Evolutionary conservation across 2,888 invertebrate species (phyloP), one percentile per base, ranked within the genome.

Genomic region (Tryphoninae sp.): DNA sequence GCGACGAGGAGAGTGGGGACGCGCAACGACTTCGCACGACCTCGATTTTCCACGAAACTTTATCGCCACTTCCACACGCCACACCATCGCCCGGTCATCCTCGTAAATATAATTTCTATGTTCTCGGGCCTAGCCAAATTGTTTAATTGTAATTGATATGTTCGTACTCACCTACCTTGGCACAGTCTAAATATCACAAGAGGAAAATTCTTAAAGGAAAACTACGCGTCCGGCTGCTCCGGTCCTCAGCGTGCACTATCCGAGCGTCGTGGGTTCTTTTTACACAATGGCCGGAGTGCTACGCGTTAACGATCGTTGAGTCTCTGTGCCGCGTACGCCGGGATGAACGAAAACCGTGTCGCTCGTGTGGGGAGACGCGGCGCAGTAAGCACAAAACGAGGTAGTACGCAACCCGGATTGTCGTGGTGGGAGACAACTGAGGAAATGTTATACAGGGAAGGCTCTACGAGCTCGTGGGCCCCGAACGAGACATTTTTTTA

Each of bases 181-280:
- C 91, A 91, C 91, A 91, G 89, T 89, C 89, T 91, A 89, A 89
- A 89, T 92, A 92, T 92, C 91, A 92, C 91, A 91, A 87, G 88
- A 90, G 89, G 90, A 89, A 89, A 89, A 88, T 89, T 87, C 88
- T 89, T 86, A 82, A 80, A 83, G 87, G 88, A 90, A 89, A 91
- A 91, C 91, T 90, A 90, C 89, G 88, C 88, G 89, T 89, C 88
- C 86, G 84, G 85, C 84, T 86, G 83, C 83, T 86, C 87, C 85
- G 85, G 83, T 85, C 86, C 89, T 90, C 89, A 87, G 89, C 89
- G 88, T 88, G 85, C 89, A 90, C 91, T 89, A 89, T 86, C 90
- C 89, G 87, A 88, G 86, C 89, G 86, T 87, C 88, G 84, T 87
- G 87, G 86, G 83, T 89, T 88, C 91, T 91, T 90, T 90, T 89